These are phyloP conservation scores for Stenodema calcarata DNA, from an alignment of 2,888 invertebrate species.

Conservation along the genomic window DNA sequence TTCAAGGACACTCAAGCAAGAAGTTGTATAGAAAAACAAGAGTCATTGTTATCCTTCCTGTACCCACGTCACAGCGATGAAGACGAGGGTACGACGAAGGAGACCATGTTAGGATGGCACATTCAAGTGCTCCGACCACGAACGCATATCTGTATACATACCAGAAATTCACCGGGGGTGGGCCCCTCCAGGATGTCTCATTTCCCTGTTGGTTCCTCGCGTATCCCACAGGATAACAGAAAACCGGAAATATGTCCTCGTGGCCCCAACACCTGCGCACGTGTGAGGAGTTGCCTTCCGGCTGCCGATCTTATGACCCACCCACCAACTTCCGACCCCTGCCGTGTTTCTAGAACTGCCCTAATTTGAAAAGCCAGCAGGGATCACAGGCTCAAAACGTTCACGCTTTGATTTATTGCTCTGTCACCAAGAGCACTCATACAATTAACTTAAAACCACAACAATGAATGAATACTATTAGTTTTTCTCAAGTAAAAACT, in stretches of 20 bases:
- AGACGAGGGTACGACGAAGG: not conserved
- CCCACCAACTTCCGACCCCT: not conserved
- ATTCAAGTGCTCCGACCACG: not conserved
- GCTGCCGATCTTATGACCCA: not conserved
- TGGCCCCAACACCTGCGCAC: not conserved
- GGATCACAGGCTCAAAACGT: not conserved
- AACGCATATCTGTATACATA: not conserved
- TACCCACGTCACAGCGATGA: not conserved
- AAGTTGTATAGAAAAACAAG: too few species aligned
- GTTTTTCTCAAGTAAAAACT: too few species aligned
- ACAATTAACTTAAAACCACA: too few species aligned
- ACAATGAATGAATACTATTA: too few species aligned
- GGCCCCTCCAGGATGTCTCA: not conserved
- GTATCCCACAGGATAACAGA: not conserved
- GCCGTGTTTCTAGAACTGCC: not conserved
- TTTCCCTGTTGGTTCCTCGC: not conserved
- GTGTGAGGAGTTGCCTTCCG: not conserved
- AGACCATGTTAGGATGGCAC: not conserved
- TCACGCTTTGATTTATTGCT: too few species aligned
- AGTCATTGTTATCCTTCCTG: not conserved
- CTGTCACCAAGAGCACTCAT: too few species aligned
- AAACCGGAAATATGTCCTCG: constrained; percentile 1
- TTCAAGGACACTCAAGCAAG: too few species aligned
- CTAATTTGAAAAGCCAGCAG: not conserved
- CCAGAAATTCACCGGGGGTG: not conserved